Percentiles rank a stretch among this genome's conserved stretches.
Evolutionary conservation across 2,888 invertebrate species (phyloP).

Genomic region (Dasysyrphus albostriatus): DNA sequence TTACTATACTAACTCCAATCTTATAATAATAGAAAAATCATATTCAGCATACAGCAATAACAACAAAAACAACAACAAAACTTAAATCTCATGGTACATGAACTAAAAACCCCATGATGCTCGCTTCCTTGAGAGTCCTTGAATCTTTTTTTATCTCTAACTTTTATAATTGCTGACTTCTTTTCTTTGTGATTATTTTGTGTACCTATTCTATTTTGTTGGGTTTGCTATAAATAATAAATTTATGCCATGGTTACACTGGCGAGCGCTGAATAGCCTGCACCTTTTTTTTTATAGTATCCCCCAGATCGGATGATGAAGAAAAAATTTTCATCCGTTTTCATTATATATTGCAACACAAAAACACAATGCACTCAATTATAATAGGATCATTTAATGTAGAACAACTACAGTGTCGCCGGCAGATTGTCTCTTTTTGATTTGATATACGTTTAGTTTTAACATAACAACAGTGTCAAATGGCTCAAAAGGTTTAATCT

Average conservation of each 20-base stretch:
- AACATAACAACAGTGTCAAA: neutral
- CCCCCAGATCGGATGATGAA: conserved; percentile 44
- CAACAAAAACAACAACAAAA: neutral
- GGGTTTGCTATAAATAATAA: conserved; percentile 61
- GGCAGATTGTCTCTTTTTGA: conserved; percentile 12
- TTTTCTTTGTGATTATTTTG: conserved; percentile 53
- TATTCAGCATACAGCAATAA: neutral
- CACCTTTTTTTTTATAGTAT: neutral
- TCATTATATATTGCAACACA: conserved; percentile 40
- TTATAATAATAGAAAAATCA: neutral
- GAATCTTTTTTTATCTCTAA: conserved; percentile 32
- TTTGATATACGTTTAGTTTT: neutral
- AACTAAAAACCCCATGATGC: conserved; percentile 18
- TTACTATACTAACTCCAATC: neutral
- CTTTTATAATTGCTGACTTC: conserved; percentile 40
- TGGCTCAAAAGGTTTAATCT: conserved; percentile 22
- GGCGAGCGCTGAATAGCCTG: conserved; percentile 41
- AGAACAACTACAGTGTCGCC: conserved; percentile 14
- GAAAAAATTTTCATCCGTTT: conserved; percentile 43
- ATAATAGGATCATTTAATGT: conserved; percentile 33
- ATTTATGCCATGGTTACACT: conserved; percentile 56
- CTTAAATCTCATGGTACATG: neutral
- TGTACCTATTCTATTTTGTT: conserved; percentile 25
- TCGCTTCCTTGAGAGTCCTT: conserved; percentile 58
- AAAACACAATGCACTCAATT: conserved; percentile 46